Percentiles rank a stretch among this genome's conserved stretches.
These are phyloP conservation scores for Natrix natrix DNA, from an alignment of 2,797 vertebrate genomes.

Conservation along the genomic window DNA sequence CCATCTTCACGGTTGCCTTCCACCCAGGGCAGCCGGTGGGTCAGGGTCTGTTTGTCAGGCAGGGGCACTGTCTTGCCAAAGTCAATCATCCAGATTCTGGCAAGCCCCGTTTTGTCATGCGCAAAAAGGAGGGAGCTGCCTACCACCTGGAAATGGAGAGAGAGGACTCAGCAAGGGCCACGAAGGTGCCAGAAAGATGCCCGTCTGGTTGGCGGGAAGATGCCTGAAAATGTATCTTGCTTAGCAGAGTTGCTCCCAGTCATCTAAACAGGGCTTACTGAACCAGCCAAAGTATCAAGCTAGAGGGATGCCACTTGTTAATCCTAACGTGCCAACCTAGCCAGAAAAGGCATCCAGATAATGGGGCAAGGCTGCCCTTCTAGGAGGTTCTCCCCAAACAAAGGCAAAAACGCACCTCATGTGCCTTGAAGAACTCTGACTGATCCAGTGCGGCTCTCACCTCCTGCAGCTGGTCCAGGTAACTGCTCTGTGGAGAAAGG, in stretches of 20 bases:
- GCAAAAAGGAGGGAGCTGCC: slow-evolving; percentile 90
- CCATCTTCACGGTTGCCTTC: slow-evolving; percentile 86
- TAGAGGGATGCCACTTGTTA: neutral
- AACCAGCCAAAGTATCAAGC: neutral
- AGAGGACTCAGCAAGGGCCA: neutral
- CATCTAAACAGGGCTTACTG: neutral
- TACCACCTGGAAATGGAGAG: slow-evolving; percentile 75
- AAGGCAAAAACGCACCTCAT: slow-evolving; percentile 77
- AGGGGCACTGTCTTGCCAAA: slow-evolving; percentile 84
- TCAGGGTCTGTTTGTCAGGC: slow-evolving; percentile 67
- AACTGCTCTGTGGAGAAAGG: slow-evolving; percentile 67
- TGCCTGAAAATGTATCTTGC: no score
- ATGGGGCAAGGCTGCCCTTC: neutral
- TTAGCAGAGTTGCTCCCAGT: neutral
- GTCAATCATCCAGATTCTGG: slow-evolving; percentile 92
- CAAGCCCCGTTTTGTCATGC: slow-evolving; percentile 79
- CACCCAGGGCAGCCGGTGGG: slow-evolving; percentile 80
- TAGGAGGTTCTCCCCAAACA: no score
- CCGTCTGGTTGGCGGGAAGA: neutral
- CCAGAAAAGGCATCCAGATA: neutral
- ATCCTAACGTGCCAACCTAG: neutral
- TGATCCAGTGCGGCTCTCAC: slow-evolving; percentile 78
- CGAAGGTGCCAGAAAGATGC: neutral
- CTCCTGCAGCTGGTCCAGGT: slow-evolving; percentile 70
- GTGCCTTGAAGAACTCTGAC: slow-evolving; percentile 83